Evolutionary conservation across 2,797 vertebrate genomes (phyloP), one percentile per base, ranked within the genome.

Genomic region (Brachyalestes nurse): DNA sequence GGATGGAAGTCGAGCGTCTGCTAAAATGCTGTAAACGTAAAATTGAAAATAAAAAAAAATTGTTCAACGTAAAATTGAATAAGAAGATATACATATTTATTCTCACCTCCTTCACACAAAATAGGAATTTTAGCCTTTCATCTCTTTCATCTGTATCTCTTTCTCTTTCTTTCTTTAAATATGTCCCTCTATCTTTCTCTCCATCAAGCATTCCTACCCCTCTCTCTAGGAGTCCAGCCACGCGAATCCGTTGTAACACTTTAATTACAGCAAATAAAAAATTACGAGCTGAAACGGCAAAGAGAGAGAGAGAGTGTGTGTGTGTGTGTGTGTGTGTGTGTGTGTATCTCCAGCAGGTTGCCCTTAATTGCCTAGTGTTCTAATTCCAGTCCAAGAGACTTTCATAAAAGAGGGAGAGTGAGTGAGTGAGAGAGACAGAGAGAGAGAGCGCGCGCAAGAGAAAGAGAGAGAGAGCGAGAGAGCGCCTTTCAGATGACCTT

Each of bases 401-500:
- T 69, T 53, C 53, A 65, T 76, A 75, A 65, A 82, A 81, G 62
- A 87, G 74, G 83, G 23, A 84, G 90, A 91, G 23, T 28, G 55
- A 6, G 21, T 64, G 79, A 65, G 25, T 23, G 28, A 6, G 14
- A n/a, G 62, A 67, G 55, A 69, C 79, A 10, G 75, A 75, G 84
- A 87, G 67, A 72, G 66, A 71, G n/a, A n/a, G n/a, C n/a, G n/a
- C n/a, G n/a, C n/a, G n/a, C n/a, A n/a, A 60, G 38, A 65, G 79
- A 81, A 69, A 73, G 82, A 71, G 61, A 79, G 66, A 23, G 61
- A 57, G 57, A 78, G 60, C 62, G 64, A 77, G 61, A 65, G 80
- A 84, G 34, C 86, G 90, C 91, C 93, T 93, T 93, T 93, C 89
- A 92, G 77, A 89, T 90, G 91, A 93, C 93, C 92, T 92, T 85